Percentiles rank a stretch among this genome's conserved stretches.
Conservation (phyloP, 2,113 vertebrate genomes). For the Centrocercus urophasianus region DNA sequence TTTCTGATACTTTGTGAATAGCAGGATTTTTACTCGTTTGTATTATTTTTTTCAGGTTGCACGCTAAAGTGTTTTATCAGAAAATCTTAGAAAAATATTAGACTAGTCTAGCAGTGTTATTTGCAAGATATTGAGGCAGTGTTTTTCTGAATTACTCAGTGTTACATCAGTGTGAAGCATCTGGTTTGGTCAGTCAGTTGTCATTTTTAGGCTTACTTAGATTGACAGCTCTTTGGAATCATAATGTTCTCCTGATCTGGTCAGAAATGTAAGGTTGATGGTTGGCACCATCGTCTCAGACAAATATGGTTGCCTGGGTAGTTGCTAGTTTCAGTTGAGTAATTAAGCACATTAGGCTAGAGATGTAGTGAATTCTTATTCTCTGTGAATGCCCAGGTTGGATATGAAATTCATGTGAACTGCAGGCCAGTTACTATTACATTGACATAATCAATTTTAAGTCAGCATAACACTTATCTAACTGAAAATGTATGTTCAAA, state of each 20-base stretch:
- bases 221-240: neutral
- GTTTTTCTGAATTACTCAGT: neutral
- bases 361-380: neutral
- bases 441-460: neutral
- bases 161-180: neutral
- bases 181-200: neutral
- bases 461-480: neutral
- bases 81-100: neutral
- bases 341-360: neutral
- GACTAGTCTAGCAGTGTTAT: neutral
- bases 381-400: neutral
- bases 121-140: neutral
- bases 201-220: neutral
- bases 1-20: neutral
- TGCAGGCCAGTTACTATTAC: neutral
- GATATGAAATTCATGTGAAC: neutral
- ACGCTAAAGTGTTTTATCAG: neutral
- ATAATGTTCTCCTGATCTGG: neutral
- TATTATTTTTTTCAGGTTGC: neutral
- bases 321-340: neutral
- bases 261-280: neutral
- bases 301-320: neutral
- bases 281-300: neutral
- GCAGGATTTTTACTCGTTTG: neutral
- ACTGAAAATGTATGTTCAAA: neutral